A percentile compares a stretch with the other conserved stretches of the same genome.
These are phyloP conservation scores for Ganaspis sp. DNA, from an alignment of 1,140 invertebrate species.

Conservation along the genomic window DNA sequence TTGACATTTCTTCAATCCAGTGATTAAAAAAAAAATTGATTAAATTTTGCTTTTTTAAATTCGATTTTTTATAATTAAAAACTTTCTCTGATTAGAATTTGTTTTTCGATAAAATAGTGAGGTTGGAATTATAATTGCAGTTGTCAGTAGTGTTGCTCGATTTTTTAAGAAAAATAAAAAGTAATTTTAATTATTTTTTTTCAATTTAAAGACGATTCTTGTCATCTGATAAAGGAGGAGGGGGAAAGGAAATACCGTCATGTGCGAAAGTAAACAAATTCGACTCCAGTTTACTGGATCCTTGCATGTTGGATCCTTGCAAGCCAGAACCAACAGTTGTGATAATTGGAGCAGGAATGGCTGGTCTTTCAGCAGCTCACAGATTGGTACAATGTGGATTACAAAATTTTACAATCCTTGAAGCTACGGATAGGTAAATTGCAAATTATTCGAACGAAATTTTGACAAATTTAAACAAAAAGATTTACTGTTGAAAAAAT, in stretches of 20 bases:
- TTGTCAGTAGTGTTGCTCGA: neutral
- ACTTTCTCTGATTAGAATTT: too few species aligned
- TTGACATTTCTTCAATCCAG: too few species aligned
- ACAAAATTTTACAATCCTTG: constrained; percentile 82
- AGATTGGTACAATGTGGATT: constrained; percentile 82
- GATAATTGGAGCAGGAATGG: constrained; percentile 86
- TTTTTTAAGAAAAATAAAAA: neutral
- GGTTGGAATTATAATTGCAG: neutral
- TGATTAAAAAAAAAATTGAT: neutral
- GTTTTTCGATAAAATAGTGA: neutral
- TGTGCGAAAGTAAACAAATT: constrained; percentile 56
- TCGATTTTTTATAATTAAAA: constrained; percentile 23
- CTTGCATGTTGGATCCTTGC: constrained; percentile 77
- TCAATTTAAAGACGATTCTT: constrained; percentile 54
- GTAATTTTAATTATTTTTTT: too few species aligned
- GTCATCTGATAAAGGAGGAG: constrained; percentile 50
- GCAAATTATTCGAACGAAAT: neutral
- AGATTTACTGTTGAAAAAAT: too few species aligned
- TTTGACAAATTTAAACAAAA: too few species aligned
- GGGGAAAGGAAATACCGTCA: constrained; percentile 51
- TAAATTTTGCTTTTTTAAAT: neutral
- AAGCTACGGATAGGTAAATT: constrained; percentile 83
- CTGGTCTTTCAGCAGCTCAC: constrained; percentile 85
- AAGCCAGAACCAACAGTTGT: constrained; percentile 82
- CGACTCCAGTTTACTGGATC: constrained; percentile 65